phyloP scores from a whole-genome alignment of 2,797 vertebrate genomes.

The Steatocranus sp. region DNA sequence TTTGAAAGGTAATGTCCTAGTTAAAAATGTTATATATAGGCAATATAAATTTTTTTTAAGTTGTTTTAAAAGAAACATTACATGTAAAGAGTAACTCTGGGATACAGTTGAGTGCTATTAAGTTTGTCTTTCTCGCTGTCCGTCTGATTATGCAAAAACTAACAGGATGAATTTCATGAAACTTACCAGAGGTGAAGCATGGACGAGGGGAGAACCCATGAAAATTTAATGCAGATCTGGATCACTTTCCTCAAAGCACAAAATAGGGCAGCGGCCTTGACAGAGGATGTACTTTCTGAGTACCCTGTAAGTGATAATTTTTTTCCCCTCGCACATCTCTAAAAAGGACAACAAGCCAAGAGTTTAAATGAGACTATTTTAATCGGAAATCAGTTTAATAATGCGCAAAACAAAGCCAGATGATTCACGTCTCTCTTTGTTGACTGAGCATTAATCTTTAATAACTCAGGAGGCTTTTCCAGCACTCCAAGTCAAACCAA shows the following conservation, averaged over 20 bases:
- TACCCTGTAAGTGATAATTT: not conserved
- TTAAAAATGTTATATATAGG: not conserved
- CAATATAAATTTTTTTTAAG: not conserved
- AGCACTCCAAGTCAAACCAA: not conserved
- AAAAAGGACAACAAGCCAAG: not conserved
- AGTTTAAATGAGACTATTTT: not conserved
- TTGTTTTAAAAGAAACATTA: not conserved
- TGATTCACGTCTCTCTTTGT: not conserved
- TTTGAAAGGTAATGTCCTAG: not conserved
- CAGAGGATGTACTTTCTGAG: not conserved
- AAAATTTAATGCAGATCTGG: not conserved
- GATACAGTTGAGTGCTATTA: not conserved
- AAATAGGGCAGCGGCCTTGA: not conserved
- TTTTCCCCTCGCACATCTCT: not conserved
- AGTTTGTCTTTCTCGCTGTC: not conserved
- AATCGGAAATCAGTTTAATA: not conserved
- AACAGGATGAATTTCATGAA: not conserved
- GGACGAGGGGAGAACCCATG: not conserved
- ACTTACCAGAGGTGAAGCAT: not conserved
- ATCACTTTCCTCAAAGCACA: not conserved
- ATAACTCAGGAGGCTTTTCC: not conserved
- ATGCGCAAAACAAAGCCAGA: not conserved
- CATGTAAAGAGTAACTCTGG: not conserved
- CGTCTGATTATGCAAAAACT: not conserved
- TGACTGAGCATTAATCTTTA: not conserved